A percentile compares a stretch with the other conserved stretches of the same genome.
Evolutionary conservation across 2,888 invertebrate species (phyloP).

Genomic region (Drosophila pegasa): DNA sequence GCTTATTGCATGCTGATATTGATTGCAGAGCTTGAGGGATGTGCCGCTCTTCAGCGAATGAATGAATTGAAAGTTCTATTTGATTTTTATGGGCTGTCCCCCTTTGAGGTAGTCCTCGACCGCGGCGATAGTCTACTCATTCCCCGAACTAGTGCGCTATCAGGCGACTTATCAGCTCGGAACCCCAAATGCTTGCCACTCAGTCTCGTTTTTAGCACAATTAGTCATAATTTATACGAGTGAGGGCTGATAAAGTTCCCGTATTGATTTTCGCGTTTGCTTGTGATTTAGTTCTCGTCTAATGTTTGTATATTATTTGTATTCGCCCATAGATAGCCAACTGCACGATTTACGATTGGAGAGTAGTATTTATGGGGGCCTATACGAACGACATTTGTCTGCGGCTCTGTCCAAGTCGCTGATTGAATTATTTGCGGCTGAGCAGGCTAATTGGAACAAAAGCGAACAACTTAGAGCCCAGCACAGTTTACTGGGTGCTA

Average conservation of each 20-base stretch:
- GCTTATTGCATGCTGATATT: too few species aligned
- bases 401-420: constrained; percentile 11
- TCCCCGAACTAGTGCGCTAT: constrained; percentile 18
- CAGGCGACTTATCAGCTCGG: constrained; percentile 64
- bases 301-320: constrained; percentile 31
- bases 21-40: not conserved
- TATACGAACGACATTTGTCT: constrained; percentile 14
- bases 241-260: constrained; percentile 66
- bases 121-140: not conserved
- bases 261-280: constrained; percentile 72
- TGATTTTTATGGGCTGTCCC: not conserved
- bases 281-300: constrained; percentile 61
- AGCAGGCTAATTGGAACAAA: constrained; percentile 21
- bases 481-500: constrained; percentile 15
- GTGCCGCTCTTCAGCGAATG: not conserved
- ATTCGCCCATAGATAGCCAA: constrained; percentile 37
- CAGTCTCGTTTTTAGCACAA: constrained; percentile 78
- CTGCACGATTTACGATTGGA: constrained; percentile 67
- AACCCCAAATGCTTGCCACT: constrained; percentile 43
- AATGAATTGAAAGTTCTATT: not conserved
- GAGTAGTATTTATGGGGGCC: constrained; percentile 61
- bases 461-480: constrained; percentile 6
- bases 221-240: constrained; percentile 77
- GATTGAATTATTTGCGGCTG: constrained; percentile 16
- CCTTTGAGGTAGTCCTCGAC: constrained; percentile 42